Base-by-base conservation (phyloP, 2,797 vertebrate genomes). In the Rhinatrema bivittatum region DNA sequence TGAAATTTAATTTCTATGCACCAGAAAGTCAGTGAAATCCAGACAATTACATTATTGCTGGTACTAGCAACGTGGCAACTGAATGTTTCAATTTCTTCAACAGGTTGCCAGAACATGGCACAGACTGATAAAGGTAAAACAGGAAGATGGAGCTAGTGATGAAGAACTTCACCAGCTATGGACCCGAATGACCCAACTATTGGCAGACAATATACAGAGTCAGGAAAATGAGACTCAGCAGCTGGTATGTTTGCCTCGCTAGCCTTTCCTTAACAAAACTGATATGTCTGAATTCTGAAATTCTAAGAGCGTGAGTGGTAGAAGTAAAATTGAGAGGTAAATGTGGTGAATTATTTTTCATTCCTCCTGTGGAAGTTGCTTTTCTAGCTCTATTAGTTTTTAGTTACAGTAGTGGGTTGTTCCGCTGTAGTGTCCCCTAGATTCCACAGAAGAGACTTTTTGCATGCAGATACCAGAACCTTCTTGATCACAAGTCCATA, bases 81-180 rank as follows among this genome's bases (percentile, higher is more conserved):
- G n/a, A 2, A 0, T 10, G 7, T 7, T 9, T 49, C 5, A 2
- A 12, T 31, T 2, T 40, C 10, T 39, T 12, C 13, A 15, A 28
- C 56, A 99, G 95, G 81, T 87, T 34, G 90, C 87, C 42, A 78
- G 71, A 48, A 68, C 84, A 27, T 95, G 87, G 88, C 70, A 70
- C 49, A 86, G 77, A 32, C 54, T 93, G 11, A 82, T 97, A 63
- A 72, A 75, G 45, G 62, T 75, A 22, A 90, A 84, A 24, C 74
- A 88, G 35, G 77, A 82, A 31, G 86, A 74, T 17, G 83, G 68
- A 23, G 82, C 75, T 33, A 81, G 87, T 28, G 85, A 76, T 34
- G 66, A 74, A 14, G 91, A 94, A 39, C 70, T 94, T 28, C 65
- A 87, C 29, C 81, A 87, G 29, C 71, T 99, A 1, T 93, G 90